These are phyloP conservation scores for Euspilapteryx auroguttella DNA, from an alignment of 2,888 invertebrate genomes.

Conservation along the genomic window DNA sequence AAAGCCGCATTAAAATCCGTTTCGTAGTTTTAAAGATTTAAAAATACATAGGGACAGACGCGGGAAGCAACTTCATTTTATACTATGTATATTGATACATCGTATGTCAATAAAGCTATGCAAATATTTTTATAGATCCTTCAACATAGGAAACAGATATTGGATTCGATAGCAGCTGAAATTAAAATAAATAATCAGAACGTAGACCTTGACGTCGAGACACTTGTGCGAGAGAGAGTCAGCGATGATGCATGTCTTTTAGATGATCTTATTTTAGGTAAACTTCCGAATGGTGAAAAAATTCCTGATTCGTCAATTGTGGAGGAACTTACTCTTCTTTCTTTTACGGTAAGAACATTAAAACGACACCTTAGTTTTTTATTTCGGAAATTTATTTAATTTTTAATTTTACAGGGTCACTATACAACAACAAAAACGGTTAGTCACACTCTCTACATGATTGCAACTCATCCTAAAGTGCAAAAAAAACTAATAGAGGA, in stretches of 20 bases:
- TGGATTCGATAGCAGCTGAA: constrained; percentile 12
- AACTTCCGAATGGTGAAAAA: constrained; percentile 12
- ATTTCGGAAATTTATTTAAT: constrained; percentile 1
- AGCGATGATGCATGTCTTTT: no score
- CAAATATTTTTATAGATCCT: constrained; percentile 14
- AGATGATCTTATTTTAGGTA: constrained; percentile 15
- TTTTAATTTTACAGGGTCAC: constrained; percentile 13
- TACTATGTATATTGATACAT: no score
- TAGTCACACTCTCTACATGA: constrained; percentile 14
- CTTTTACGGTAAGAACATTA: constrained; percentile 14
- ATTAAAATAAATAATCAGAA: constrained; percentile 12
- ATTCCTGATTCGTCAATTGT: constrained; percentile 15
- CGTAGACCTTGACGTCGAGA: no score
- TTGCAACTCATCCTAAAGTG: constrained; percentile 15
- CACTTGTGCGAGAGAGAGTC: no score
- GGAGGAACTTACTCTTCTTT: constrained; percentile 16
- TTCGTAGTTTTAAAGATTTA: no score
- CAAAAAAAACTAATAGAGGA: constrained; percentile 15
- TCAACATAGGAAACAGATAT: constrained; percentile 10
- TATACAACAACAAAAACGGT: constrained; percentile 18
- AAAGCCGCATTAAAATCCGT: no score
- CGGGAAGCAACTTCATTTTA: no score
- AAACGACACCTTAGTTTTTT: neutral
- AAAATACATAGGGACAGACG: no score
- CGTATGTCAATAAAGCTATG: neutral